Percentiles rank a stretch among this genome's conserved stretches.
These are phyloP conservation scores for Mycalesis mineus DNA, from an alignment of 2,888 invertebrate species.

Conservation along the genomic window DNA sequence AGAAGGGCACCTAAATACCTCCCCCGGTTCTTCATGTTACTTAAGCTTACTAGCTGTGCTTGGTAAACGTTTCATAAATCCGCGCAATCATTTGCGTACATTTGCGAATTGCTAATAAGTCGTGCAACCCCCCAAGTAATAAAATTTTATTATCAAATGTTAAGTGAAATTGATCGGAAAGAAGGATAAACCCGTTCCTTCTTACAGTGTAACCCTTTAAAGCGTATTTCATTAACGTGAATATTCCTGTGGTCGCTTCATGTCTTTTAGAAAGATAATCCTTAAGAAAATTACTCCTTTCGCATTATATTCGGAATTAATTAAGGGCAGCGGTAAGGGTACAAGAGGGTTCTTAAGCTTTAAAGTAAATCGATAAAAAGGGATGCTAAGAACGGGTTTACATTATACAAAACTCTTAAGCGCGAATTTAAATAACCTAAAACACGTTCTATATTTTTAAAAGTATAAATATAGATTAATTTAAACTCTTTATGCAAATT, in stretches of 20 bases:
- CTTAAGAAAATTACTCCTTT: constrained; percentile 60
- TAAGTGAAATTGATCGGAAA: neutral
- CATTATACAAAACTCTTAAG: neutral
- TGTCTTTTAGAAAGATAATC: constrained; percentile 41
- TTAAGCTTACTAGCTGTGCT: no score
- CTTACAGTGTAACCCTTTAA: neutral
- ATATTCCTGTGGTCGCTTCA: neutral
- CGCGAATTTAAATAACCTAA: neutral
- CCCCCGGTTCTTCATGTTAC: no score
- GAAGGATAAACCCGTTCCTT: neutral
- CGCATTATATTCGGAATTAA: constrained; percentile 58
- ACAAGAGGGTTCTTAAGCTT: constrained; percentile 44
- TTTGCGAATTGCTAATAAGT: no score
- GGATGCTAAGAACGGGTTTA: constrained; percentile 2
- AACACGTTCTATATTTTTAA: no score
- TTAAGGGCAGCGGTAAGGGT: constrained; percentile 52
- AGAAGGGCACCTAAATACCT: no score
- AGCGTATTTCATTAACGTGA: neutral
- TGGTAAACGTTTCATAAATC: no score
- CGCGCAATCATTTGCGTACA: no score
- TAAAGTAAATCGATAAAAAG: constrained; percentile 56
- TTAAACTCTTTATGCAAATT: no score
- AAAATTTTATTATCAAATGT: neutral
- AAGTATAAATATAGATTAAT: no score
- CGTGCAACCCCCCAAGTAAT: neutral